Evolutionary conservation across 2,113 vertebrate species (phyloP), one percentile per base, ranked within the genome.

Genomic region (Sterna hirundo): DNA sequence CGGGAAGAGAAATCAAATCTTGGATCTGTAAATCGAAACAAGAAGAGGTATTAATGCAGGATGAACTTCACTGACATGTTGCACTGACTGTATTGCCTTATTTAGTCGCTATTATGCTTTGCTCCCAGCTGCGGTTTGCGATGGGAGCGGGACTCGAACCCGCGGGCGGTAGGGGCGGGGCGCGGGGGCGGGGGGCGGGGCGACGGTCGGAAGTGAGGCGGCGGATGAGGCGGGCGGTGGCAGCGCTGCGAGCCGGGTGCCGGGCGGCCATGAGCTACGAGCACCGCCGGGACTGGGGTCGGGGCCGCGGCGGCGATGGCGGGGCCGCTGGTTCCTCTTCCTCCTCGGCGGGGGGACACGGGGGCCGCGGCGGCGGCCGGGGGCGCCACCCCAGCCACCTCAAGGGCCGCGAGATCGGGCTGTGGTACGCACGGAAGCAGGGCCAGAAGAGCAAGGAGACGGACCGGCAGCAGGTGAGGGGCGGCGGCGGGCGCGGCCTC

Each of bases 361-460:
- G 97, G 3, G 96, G 96, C 15, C 92, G 96, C 8, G 97, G 97
- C 8, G 97, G 98, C 16, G 98, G 97, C 7, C 95, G 98, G 30
- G 99, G 98, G 25, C 98, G 98, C 49, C 99, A 99, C 42, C 99
- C 99, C 11, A 97, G 98, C 0, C 99, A 99, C 91, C 98, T 99
- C 84, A 99, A 98, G 94, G 99, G 99, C 83, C 98, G 98, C 26
- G 99, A 99, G 19, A 99, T 99, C n/a, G 99, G 99, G 32, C 44
- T 99, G 97, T 99, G 99, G 99, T 99, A 99, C 97, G 99, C 99
- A 9, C 98, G 98, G 96, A 98, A 98, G 60, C 99, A 99, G 96
- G 98, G 99, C 54, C 98, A 98, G 93, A 99, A 98, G 96, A 99
- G 96, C 95, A 98, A 98, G 61, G 99, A 99, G 29, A 97, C 97